Percentiles rank a stretch among this genome's conserved stretches.
phyloP scores from a whole-genome alignment of 2,888 invertebrate species.

The Neelides folsomi region DNA sequence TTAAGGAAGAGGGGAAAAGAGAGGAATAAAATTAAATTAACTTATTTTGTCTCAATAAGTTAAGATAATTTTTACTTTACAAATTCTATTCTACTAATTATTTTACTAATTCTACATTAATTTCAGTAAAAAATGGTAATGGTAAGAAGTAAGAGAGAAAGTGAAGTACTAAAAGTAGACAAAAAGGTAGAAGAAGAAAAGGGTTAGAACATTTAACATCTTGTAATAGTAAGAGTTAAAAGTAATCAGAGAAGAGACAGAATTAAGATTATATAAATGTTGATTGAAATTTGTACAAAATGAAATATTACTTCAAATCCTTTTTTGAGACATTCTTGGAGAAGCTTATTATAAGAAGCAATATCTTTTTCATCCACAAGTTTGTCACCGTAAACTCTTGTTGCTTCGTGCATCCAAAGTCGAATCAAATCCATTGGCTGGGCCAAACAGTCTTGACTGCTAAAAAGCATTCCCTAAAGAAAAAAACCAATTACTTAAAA shows the following conservation, averaged over 20 bases:
- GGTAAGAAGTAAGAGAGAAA: too few species aligned
- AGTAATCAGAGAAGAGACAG: neutral
- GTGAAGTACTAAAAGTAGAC: too few species aligned
- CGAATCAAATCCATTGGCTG: slow-evolving; percentile 69
- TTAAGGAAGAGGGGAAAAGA: too few species aligned
- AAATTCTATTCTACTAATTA: neutral
- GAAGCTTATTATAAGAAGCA: slow-evolving; percentile 74
- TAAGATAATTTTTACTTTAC: neutral
- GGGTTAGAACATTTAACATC: neutral
- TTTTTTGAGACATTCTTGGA: slow-evolving; percentile 80
- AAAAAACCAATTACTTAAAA: too few species aligned
- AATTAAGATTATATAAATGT: slow-evolving; percentile 1
- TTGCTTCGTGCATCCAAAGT: slow-evolving; percentile 86
- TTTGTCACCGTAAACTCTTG: slow-evolving; percentile 87
- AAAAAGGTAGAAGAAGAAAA: too few species aligned
- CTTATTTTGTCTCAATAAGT: neutral
- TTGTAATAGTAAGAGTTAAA: neutral
- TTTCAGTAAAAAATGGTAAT: too few species aligned
- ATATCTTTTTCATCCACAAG: slow-evolving; percentile 82
- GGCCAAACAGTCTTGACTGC: slow-evolving; percentile 71
- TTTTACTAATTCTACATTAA: too few species aligned
- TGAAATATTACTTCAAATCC: slow-evolving; percentile 57
- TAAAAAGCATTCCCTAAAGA: slow-evolving; percentile 73
- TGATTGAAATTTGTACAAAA: neutral
- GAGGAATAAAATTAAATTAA: neutral